Evolutionary conservation across 1,140 invertebrate species (phyloP).

Genomic region (Whitmania pigra): DNA sequence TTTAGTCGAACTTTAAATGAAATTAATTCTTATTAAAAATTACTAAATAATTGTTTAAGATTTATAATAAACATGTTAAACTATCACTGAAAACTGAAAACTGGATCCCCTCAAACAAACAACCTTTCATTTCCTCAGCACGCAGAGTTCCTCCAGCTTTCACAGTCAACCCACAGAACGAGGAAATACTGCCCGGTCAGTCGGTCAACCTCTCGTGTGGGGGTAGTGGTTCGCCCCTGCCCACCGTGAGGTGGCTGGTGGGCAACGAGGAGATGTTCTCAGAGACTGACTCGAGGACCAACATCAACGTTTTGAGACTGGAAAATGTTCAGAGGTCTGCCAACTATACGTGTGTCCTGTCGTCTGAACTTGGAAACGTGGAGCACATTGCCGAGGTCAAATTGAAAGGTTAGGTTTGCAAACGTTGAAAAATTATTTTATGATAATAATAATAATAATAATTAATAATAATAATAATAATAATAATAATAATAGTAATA

Average conservation of each 20-base stretch:
- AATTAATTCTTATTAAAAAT: too few species aligned
- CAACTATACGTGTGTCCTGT: slow-evolving; percentile 90
- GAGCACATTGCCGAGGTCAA: slow-evolving; percentile 72
- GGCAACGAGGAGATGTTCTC: slow-evolving; percentile 68
- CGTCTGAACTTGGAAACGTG: slow-evolving; percentile 84
- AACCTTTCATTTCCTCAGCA: slow-evolving; percentile 48
- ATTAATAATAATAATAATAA: too few species aligned
- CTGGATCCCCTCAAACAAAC: too few species aligned
- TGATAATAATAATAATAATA: too few species aligned
- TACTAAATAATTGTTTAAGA: too few species aligned
- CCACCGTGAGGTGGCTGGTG: slow-evolving; percentile 86
- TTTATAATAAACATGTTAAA: too few species aligned
- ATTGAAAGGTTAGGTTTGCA: slow-evolving; percentile 64
- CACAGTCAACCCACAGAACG: slow-evolving; percentile 70
- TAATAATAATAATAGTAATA: too few species aligned
- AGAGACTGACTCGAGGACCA: slow-evolving; percentile 43
- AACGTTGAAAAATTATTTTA: neutral
- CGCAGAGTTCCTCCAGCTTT: slow-evolving; percentile 84
- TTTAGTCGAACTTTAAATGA: too few species aligned
- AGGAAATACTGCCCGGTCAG: slow-evolving; percentile 75
- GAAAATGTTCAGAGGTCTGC: slow-evolving; percentile 75
- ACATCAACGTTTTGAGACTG: slow-evolving; percentile 66
- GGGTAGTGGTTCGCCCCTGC: slow-evolving; percentile 91
- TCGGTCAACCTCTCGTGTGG: slow-evolving; percentile 87
- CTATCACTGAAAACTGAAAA: neutral